Evolutionary conservation across 2,113 vertebrate genomes (phyloP).

Genomic region (Dunckerocampus dactyliophorus): DNA sequence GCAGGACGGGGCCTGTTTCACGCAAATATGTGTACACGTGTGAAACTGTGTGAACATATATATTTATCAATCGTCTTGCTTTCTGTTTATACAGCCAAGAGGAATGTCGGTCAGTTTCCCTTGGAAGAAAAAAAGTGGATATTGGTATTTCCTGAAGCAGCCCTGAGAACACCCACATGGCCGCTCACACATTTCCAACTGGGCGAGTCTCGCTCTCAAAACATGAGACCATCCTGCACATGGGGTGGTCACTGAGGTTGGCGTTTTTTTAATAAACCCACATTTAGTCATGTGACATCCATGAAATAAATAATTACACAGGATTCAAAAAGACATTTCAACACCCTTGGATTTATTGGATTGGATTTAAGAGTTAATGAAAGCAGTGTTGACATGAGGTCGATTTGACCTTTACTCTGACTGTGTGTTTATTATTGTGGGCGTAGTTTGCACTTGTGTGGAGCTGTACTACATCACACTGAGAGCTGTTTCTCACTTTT

Average conservation of each 20-base stretch:
- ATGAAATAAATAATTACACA: not conserved
- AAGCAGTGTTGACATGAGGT: not conserved
- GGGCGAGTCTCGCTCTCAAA: constrained; percentile 1
- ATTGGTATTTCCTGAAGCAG: constrained; percentile 71
- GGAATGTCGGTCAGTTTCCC: constrained; percentile 65
- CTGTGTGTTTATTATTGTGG: not conserved
- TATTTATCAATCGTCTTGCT: constrained; percentile 30
- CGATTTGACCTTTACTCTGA: not conserved
- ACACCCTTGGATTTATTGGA: too few species aligned
- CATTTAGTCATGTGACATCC: not conserved
- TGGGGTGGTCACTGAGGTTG: not conserved
- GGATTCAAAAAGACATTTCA: not conserved
- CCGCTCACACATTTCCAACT: not conserved
- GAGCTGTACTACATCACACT: not conserved
- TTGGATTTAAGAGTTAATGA: not conserved
- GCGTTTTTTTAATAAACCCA: not conserved
- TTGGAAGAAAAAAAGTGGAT: constrained; percentile 26
- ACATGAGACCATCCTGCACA: not conserved
- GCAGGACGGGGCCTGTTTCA: not conserved
- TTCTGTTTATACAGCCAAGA: constrained; percentile 52
- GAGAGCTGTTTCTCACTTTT: too few species aligned
- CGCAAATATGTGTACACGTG: not conserved
- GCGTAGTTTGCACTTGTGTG: not conserved
- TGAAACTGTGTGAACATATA: not conserved
- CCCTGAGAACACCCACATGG: constrained; percentile 16